These are phyloP conservation scores for Lepidurus apus DNA, from an alignment of 1,140 invertebrate species.

Conservation along the genomic window DNA sequence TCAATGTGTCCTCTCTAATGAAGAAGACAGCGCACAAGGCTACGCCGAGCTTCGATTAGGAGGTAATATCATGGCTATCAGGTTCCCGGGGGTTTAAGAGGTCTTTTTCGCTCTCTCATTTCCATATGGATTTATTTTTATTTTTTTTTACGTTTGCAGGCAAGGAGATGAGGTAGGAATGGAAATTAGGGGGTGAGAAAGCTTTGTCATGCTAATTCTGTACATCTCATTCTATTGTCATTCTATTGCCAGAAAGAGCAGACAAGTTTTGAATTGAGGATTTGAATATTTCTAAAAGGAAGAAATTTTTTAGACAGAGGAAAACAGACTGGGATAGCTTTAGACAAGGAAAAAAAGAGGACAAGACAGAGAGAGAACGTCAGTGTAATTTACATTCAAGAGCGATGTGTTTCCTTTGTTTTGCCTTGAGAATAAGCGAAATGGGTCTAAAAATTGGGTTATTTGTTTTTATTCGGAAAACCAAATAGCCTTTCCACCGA, in stretches of 20 bases:
- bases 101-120: background rate
- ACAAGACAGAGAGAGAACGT: too few species aligned
- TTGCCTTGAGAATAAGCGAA: background rate
- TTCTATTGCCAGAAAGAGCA: background rate
- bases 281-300: too few species aligned
- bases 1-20: constrained; percentile 58
- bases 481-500: constrained; percentile 66
- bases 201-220: background rate
- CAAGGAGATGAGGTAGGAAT: background rate
- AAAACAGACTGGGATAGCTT: too few species aligned
- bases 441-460: background rate
- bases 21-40: constrained; percentile 71
- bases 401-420: too few species aligned
- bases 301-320: too few species aligned
- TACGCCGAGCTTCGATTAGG: constrained; percentile 71
- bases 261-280: background rate
- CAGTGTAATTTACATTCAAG: too few species aligned
- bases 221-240: too few species aligned
- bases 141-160: background rate
- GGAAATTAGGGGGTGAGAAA: background rate
- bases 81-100: background rate
- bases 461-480: constrained; percentile 11
- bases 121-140: background rate
- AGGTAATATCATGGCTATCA: constrained; percentile 50
- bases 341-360: too few species aligned